Evolutionary conservation across 1,140 invertebrate genomes (phyloP), one percentile per base, ranked within the genome.

Genomic region (Tribolium castaneum): DNA sequence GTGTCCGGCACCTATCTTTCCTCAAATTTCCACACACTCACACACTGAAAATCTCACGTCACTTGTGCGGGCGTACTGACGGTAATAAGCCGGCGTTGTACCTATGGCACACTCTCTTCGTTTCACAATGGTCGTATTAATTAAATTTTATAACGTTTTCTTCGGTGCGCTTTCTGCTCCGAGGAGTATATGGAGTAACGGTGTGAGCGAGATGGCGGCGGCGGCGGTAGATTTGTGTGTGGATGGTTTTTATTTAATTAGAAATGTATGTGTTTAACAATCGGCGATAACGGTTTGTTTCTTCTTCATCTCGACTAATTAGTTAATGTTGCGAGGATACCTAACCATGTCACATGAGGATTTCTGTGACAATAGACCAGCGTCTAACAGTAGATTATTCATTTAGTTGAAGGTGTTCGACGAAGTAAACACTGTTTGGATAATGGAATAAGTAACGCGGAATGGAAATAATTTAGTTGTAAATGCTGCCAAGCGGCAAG

Each of bases 131-230:
- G 52, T 62, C 52, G 78, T 82, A 78, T 83, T 84, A 84, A 84
- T 84, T 84, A 84, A 75, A 75, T 79, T 66, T 71, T 80, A 78
- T 84, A 84, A 83, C 83, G 83, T 83, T 83, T 83, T 83, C 81
- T 80, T 83, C 72, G 77, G 79, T 81, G 62, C 72, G 74, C 73
- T 79, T 79, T 79, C 74, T 79, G 78, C 74, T 79, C 78, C 56
- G 52, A 22, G 45, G 73, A 72, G 45, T 72, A 79, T 62, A 71
- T 79, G 62, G 78, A 79, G 49, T 79, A 79, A 79, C 78, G 78
- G 78, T 35, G 16, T 4, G 45, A 72, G 70, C 22, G 70, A 72
- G 70, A 72, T 50, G 70, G 25, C 66, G 39, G 25, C n/a, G 12
- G 35, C n/a, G 7, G 6, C 9, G 22, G 7, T 19, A 12, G 16